Base-by-base conservation (phyloP, 2,888 invertebrate species). In the Thyatira batis region DNA sequence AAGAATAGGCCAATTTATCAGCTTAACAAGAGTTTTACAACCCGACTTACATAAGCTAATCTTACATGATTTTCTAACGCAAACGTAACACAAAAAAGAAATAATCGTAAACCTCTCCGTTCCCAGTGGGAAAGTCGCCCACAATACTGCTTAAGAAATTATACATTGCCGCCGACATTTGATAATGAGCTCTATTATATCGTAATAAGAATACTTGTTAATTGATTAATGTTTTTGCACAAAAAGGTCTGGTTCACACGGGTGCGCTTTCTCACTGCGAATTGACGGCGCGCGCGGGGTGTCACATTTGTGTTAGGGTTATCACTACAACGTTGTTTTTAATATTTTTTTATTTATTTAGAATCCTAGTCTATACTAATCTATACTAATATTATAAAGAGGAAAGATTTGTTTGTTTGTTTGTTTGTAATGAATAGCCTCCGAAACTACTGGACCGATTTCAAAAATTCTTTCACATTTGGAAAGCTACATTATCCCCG, bases 81-180 rank as follows among this genome's bases (percentile, higher is more conserved):
- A 39, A 17, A 39, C 17, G n/a, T 33, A 33, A 6, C 13, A 39
- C 17, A 39, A 39, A 39, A 39, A 39, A 39, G 13, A 39, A 68
- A 60, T 66, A 61, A 59, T 51, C 45, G 51, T 65, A 56, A 61
- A 73, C 72, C 69, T 76, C 80, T 52, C 63, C 63, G 57, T 73
- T 79, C 56, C 72, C 80, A 69, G 72, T 76, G 64, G 85, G 85
- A 78, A 86, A 85, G 81, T 86, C 82, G 75, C 72, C 77, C 69
- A 85, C 78, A 67, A 85, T 78, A 60, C 77, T 67, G 58, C 76
- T 78, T 72, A 84, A 84, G 80, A 87, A 84, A 78, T 82, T 83
- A 73, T 84, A 79, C 87, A 90, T 87, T 61, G 76, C 73, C 55
- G 49, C 45, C 20, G 20, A 65, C 51, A 63, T 58, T 50, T 59